Evolutionary conservation across 2,113 vertebrate species (phyloP).

Genomic region (Cygnus atratus): DNA sequence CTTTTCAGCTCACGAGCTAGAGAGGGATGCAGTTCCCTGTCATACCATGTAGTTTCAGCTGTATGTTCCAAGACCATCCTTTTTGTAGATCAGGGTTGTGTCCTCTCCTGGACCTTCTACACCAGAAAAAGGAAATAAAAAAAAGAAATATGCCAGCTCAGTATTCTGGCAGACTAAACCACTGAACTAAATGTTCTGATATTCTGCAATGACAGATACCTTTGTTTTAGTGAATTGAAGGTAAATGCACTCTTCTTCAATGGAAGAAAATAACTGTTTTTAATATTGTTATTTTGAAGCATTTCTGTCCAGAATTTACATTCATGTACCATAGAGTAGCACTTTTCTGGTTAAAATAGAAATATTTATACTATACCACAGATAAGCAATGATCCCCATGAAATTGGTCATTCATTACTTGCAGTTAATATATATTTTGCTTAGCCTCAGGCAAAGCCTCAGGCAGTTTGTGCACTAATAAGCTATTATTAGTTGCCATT

Average conservation of each 20-base stretch:
- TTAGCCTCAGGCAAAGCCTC: conserved; percentile 43
- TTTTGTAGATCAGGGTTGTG: not conserved
- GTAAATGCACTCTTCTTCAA: not conserved
- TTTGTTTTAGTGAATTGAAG: not conserved
- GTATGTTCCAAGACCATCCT: rapidly evolving
- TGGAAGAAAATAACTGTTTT: not conserved
- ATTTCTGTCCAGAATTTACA: not conserved
- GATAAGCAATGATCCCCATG: conserved; percentile 36
- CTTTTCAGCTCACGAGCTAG: not conserved
- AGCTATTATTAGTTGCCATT: conserved; percentile 47
- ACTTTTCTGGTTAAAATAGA: not conserved
- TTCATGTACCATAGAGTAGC: not conserved
- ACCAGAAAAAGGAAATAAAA: not conserved
- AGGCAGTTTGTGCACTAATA: conserved; percentile 31
- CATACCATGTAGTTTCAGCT: not conserved
- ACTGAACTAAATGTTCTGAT: not conserved
- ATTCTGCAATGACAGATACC: not conserved
- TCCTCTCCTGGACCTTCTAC: not conserved
- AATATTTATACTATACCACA: conserved; percentile 1
- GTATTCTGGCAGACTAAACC: not conserved
- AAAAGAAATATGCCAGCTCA: not conserved
- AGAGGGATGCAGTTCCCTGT: not conserved
- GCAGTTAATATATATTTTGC: conserved; percentile 49
- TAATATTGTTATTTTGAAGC: not conserved
- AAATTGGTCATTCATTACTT: conserved; percentile 50